Conservation (phyloP, 1,140 invertebrate genomes). For the Zophobas morio region DNA sequence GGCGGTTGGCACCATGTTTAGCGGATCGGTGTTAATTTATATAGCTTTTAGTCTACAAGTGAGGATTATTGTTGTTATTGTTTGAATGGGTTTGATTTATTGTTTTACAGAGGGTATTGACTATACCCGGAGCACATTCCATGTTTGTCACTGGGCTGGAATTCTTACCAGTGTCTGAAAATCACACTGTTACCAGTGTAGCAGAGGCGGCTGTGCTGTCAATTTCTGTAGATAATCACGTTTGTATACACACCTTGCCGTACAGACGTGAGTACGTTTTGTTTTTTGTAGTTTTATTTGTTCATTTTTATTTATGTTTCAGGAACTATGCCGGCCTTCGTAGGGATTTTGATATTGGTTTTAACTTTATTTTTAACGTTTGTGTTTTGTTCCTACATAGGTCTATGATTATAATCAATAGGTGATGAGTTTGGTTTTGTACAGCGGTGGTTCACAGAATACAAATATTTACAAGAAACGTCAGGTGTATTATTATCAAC, state of each 20-base stretch:
- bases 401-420: conserved; percentile 74
- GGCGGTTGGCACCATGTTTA: conserved; percentile 93
- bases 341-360: conserved; percentile 81
- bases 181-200: conserved; percentile 75
- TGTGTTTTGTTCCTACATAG: conserved; percentile 84
- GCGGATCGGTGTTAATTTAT: conserved; percentile 91
- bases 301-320: conserved; percentile 66
- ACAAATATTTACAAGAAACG: conserved; percentile 13
- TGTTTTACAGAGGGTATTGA: conserved; percentile 80
- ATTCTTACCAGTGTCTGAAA: conserved; percentile 80
- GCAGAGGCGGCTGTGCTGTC: conserved; percentile 91
- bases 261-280: conserved; percentile 80
- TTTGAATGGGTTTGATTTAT: background rate
- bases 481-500: too few species aligned
- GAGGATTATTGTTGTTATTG: conserved; percentile 51
- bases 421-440: conserved; percentile 41
- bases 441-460: conserved; percentile 37
- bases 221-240: conserved; percentile 95
- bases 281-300: background rate
- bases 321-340: conserved; percentile 85
- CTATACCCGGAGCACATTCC: conserved; percentile 87
- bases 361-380: conserved; percentile 83
- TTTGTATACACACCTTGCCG: conserved; percentile 91
- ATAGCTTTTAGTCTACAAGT: conserved; percentile 94
- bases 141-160: conserved; percentile 96